Conservation (phyloP, 2,113 vertebrate species). For the Sylvietta virens region DNA sequence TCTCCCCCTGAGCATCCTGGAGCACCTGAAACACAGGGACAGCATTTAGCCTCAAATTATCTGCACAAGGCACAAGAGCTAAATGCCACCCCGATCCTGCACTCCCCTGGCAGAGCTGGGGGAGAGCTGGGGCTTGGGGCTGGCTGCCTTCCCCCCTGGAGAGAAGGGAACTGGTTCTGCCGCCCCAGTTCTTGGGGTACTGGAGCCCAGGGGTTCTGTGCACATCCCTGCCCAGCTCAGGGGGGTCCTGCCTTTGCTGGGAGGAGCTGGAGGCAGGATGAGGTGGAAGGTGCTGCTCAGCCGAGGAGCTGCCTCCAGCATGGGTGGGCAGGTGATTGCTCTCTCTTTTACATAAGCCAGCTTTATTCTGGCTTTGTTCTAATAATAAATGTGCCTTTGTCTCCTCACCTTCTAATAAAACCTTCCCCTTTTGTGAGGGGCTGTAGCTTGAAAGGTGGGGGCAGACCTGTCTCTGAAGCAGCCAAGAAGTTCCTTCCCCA, state of each 20-base stretch:
- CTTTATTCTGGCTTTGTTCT: constrained; percentile 6
- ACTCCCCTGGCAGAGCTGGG: not conserved
- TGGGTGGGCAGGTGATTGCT: constrained; percentile 1
- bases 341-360: not conserved
- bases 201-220: not conserved
- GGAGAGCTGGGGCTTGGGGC: not conserved
- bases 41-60: not conserved
- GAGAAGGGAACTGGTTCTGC: not conserved
- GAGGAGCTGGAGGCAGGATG: not conserved
- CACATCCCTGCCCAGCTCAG: not conserved
- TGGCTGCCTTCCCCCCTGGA: not conserved
- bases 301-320: not conserved
- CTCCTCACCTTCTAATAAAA: not conserved
- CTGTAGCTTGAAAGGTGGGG: not conserved
- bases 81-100: rapidly evolving
- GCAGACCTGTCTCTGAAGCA: not conserved
- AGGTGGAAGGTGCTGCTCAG: not conserved
- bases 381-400: not conserved
- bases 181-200: rapidly evolving
- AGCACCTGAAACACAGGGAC: not conserved
- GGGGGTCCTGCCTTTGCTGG: not conserved
- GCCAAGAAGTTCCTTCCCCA: not conserved
- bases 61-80: rapidly evolving
- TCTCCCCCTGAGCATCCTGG: not conserved
- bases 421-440: not conserved